Base-by-base conservation (phyloP, 2,888 invertebrate genomes). In the Spodoptera picta region DNA sequence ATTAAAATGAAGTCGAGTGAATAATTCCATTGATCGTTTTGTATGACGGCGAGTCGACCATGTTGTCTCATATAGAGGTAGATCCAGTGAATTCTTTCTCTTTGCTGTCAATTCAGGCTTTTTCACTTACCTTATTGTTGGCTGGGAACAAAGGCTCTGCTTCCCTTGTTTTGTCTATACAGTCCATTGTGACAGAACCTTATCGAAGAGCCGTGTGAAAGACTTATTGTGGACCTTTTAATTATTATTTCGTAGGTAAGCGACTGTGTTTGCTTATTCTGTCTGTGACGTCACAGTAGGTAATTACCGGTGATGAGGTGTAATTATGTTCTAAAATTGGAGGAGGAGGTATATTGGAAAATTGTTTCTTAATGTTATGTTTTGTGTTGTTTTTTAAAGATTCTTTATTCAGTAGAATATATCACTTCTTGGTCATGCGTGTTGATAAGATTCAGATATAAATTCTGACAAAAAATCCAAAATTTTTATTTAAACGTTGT, bases 81-180 rank as follows among this genome's bases (percentile, higher is more conserved):
- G 79, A 81, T 80, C 76, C 77, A 75, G 62, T 83, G 82, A 82
- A 83, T 84, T 83, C 83, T 82, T 80, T 77, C 64, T 72, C 61
- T 47, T 49, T 60, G 75, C 80, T 80, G 82, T 82, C 85, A 83
- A 81, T 85, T 85, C 84, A 85, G 79, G 83, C 88, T 89, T 91
- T 91, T 91, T 89, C 90, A 87, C 85, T 86, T 84, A 73, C 75
- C 73, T 81, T 81, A 90, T 92, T 92, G 92, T 92, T 86, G 82
- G 73, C 69, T 62, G 62, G 62, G 84, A 85, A 92, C 92, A 92
- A 92, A 86, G 77, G 87, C 77, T 77, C 79, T 67, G 69, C 73
- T 69, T 67, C 80, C 82, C 82, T 90, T 88, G 88, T 90, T 90
- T 90, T 87, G 90, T 90, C 87, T 87, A 79, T 36, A 77, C 80